Percentiles rank a stretch among this genome's conserved stretches.
Evolutionary conservation across 64 coral and sea anemone species (phyloP).

Genomic region (Stichodactyla helianthus): DNA sequence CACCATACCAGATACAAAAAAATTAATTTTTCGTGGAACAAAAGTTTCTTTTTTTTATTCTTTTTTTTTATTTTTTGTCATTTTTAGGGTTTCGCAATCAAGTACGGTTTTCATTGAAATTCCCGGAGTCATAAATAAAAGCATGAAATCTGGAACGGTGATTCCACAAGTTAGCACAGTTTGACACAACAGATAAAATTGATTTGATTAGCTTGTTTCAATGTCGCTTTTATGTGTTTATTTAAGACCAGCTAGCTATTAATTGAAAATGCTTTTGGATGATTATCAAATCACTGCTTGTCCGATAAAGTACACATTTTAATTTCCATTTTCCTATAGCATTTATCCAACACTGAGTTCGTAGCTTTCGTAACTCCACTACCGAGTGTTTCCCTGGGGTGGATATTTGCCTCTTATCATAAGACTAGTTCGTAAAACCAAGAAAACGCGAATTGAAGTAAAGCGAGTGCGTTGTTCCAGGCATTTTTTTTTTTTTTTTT

Average conservation of each 20-base stretch:
- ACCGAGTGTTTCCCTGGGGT: not conserved
- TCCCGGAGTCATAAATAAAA: not conserved
- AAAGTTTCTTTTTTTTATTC: too few species aligned
- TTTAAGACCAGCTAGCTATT: not conserved
- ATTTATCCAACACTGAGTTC: not conserved
- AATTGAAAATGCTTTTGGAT: conserved; percentile 6
- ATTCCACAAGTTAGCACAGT: not conserved
- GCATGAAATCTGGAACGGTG: not conserved
- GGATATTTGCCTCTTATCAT: too few species aligned
- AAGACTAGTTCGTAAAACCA: too few species aligned
- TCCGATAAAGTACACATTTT: not conserved
- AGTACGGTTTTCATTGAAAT: not conserved
- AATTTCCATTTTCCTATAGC: not conserved
- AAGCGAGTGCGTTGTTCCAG: too few species aligned
- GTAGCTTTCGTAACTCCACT: not conserved
- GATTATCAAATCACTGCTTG: conserved; percentile 5
- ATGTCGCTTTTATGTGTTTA: not conserved
- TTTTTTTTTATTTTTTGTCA: too few species aligned
- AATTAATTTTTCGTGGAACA: too few species aligned
- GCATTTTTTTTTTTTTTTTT: not conserved
- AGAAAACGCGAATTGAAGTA: too few species aligned
- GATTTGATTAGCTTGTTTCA: not conserved
- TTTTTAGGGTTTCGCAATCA: too few species aligned
- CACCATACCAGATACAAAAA: too few species aligned
- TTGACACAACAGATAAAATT: not conserved